phyloP scores from a whole-genome alignment of 2,113 vertebrate species.

The Charina bottae region DNA sequence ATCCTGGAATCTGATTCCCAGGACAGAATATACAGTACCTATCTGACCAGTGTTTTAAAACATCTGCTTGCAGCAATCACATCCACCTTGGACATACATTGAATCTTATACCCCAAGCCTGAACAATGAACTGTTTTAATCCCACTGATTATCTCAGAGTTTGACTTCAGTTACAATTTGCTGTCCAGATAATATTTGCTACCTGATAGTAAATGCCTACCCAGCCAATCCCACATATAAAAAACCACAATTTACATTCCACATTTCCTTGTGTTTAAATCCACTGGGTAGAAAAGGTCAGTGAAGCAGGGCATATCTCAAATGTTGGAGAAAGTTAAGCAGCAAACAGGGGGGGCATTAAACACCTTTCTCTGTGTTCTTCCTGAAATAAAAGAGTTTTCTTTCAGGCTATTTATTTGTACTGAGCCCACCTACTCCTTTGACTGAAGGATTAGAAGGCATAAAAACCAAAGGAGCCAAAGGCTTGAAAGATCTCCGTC shows the following conservation, averaged over 20 bases:
- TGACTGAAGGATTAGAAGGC: slow-evolving; percentile 45
- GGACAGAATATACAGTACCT: neutral
- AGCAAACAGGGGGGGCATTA: neutral
- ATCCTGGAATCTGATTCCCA: neutral
- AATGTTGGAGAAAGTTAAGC: neutral
- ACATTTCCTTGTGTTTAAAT: neutral
- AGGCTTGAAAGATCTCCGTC: slow-evolving; percentile 12
- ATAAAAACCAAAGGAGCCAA: slow-evolving; percentile 53
- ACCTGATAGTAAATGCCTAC: neutral
- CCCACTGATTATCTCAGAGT: neutral
- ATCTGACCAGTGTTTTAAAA: neutral
- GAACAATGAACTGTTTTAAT: slow-evolving; percentile 4
- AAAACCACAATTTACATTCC: neutral
- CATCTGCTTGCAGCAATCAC: neutral
- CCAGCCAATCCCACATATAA: neutral
- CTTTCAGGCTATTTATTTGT: slow-evolving; percentile 44
- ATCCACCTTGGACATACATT: neutral
- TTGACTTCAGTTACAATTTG: neutral
- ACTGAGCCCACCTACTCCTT: slow-evolving; percentile 8
- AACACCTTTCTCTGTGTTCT: neutral
- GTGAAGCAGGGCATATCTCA: neutral
- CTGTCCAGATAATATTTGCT: neutral
- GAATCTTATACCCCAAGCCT: neutral
- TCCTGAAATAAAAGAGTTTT: slow-evolving; percentile 26
- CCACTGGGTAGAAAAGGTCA: neutral